Conservation (phyloP, 2,113 vertebrate genomes). For the Stegastes partitus region DNA sequence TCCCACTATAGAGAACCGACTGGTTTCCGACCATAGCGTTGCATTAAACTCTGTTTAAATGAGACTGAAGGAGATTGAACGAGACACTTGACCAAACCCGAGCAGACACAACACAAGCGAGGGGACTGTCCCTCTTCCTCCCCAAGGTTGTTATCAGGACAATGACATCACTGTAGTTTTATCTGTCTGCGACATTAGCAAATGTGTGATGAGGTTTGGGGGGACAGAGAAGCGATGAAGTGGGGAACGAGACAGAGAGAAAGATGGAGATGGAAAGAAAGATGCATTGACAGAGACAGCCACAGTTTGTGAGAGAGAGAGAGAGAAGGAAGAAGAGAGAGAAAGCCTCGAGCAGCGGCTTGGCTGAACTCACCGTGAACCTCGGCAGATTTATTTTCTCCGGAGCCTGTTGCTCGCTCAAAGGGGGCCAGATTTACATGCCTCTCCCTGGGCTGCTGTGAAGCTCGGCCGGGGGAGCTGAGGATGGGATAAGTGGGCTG, state of each 20-base stretch:
- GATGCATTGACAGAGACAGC: constrained; percentile 45
- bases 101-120: constrained; percentile 63
- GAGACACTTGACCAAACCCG: constrained; percentile 47
- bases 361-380: constrained; percentile 88
- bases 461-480: constrained; percentile 55
- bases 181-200: constrained; percentile 45
- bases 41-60: constrained; percentile 25
- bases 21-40: constrained; percentile 4
- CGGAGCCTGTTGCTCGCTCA: constrained; percentile 77
- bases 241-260: not conserved
- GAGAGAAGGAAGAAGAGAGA: constrained; percentile 31
- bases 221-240: constrained; percentile 15
- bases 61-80: constrained; percentile 30
- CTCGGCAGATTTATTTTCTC: constrained; percentile 86
- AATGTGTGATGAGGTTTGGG: constrained; percentile 32
- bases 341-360: constrained; percentile 71
- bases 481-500: constrained; percentile 59
- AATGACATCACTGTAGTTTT: constrained; percentile 67
- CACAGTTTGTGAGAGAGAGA: constrained; percentile 30
- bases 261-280: constrained; percentile 34
- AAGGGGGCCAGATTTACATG: constrained; percentile 82
- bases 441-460: constrained; percentile 66
- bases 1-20: constrained; percentile 13
- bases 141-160: constrained; percentile 42
- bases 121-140: constrained; percentile 59